These are phyloP conservation scores for Ptychodera flava DNA, from an alignment of 35 echinoderm and acorn worm genomes.

Conservation along the genomic window DNA sequence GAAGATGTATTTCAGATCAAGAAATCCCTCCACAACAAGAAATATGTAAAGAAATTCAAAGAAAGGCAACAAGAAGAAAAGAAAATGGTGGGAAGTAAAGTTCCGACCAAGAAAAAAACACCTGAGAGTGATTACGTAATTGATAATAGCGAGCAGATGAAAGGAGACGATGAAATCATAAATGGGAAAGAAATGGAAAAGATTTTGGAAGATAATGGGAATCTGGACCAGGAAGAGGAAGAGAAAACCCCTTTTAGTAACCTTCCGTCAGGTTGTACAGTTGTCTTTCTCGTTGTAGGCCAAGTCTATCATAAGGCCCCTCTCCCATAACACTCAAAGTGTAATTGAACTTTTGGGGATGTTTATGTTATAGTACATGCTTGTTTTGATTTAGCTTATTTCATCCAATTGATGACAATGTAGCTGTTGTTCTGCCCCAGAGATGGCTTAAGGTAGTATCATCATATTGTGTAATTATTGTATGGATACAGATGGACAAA, in stretches of 20 bases:
- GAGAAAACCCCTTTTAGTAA: background rate
- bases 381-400: too few species aligned
- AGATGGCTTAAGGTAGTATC: too few species aligned
- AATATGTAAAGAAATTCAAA: constrained; percentile 69
- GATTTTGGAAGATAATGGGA: background rate
- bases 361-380: too few species aligned
- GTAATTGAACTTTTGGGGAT: too few species aligned
- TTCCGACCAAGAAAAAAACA: background rate
- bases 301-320: too few species aligned
- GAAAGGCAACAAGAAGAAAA: constrained; percentile 44
- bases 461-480: too few species aligned
- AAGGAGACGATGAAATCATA: background rate
- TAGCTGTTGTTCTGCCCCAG: too few species aligned
- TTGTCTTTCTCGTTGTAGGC: too few species aligned
- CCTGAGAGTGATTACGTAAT: background rate
- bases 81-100: constrained; percentile 5
- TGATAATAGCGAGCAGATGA: background rate
- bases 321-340: too few species aligned
- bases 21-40: constrained; percentile 74
- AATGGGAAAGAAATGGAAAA: background rate
- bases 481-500: too few species aligned
- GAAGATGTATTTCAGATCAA: constrained; percentile 87
- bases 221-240: background rate
- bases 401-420: too few species aligned
- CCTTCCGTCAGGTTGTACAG: background rate